Evolutionary conservation across 2,888 invertebrate species (phyloP).

Genomic region (Epirrhoe tristata): DNA sequence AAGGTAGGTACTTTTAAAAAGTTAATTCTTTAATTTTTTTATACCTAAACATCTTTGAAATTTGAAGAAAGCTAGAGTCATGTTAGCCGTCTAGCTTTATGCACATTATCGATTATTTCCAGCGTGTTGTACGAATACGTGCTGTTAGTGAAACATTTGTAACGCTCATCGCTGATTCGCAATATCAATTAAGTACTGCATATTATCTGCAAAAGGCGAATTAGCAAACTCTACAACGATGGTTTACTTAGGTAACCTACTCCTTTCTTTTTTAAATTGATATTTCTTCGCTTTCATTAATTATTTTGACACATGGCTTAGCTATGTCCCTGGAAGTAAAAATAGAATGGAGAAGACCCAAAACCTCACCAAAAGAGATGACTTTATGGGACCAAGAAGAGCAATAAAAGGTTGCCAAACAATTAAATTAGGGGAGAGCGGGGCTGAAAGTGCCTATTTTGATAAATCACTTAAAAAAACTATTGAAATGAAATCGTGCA

Average conservation of each 20-base stretch:
- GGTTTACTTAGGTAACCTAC: not conserved
- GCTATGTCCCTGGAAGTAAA: not conserved
- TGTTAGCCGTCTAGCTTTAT: conserved; percentile 48
- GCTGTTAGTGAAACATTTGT: conserved; percentile 55
- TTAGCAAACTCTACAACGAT: conserved; percentile 34
- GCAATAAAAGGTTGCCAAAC: conserved; percentile 3
- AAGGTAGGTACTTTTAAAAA: not conserved
- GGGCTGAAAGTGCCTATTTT: too few species aligned
- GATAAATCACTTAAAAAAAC: too few species aligned
- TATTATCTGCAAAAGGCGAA: conserved; percentile 40
- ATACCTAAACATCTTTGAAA: not conserved
- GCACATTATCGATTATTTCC: conserved; percentile 67
- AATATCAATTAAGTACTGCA: conserved; percentile 56
- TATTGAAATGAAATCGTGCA: too few species aligned
- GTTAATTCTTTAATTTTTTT: not conserved
- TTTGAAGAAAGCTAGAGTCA: conserved; percentile 56
- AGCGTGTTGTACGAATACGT: conserved; percentile 58
- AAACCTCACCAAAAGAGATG: not conserved
- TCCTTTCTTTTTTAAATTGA: conserved; percentile 31
- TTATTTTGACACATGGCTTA: not conserved
- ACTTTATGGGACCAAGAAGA: not conserved
- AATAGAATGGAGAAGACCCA: not conserved
- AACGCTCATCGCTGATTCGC: conserved; percentile 59
- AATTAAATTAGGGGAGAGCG: too few species aligned
- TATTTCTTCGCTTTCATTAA: not conserved